phyloP scores from a whole-genome alignment of 92 coral and sea anemone species.

The Parazoanthus swiftii region DNA sequence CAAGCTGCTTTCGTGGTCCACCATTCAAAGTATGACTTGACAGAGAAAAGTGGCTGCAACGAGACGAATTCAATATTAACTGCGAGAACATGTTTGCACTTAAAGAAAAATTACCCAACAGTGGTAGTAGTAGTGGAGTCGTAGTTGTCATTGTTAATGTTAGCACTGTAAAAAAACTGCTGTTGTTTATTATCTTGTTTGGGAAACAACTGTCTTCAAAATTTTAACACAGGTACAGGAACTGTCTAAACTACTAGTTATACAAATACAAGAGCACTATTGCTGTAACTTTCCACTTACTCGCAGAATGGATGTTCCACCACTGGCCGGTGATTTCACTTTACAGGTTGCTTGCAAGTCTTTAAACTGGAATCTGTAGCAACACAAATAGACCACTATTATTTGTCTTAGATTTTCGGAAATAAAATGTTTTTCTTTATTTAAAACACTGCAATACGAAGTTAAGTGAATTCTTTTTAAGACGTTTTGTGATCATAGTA shows the following conservation, averaged over 20 bases:
- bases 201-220: not conserved
- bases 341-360: slow-evolving; percentile 78
- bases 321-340: slow-evolving; percentile 56
- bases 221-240: not conserved
- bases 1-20: slow-evolving; percentile 87
- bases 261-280: not conserved
- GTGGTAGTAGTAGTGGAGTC: too few relatives aligned
- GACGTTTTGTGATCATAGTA: too few relatives aligned
- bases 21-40: slow-evolving; percentile 88
- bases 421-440: too few relatives aligned
- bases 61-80: not conserved
- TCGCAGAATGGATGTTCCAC: slow-evolving; percentile 55
- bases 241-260: not conserved
- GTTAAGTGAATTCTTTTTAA: too few relatives aligned
- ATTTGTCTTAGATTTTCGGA: too few relatives aligned
- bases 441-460: too few relatives aligned
- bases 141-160: too few relatives aligned
- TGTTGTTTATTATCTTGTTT: too few relatives aligned
- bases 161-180: too few relatives aligned
- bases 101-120: not conserved
- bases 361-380: slow-evolving; percentile 59
- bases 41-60: slow-evolving; percentile 77
- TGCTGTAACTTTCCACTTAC: slow-evolving; percentile 34
- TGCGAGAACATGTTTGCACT: not conserved
- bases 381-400: not conserved